Percentiles rank a stretch among this genome's conserved stretches.
Evolutionary conservation across 2,888 invertebrate genomes (phyloP).

Genomic region (Cephalotes varians): DNA sequence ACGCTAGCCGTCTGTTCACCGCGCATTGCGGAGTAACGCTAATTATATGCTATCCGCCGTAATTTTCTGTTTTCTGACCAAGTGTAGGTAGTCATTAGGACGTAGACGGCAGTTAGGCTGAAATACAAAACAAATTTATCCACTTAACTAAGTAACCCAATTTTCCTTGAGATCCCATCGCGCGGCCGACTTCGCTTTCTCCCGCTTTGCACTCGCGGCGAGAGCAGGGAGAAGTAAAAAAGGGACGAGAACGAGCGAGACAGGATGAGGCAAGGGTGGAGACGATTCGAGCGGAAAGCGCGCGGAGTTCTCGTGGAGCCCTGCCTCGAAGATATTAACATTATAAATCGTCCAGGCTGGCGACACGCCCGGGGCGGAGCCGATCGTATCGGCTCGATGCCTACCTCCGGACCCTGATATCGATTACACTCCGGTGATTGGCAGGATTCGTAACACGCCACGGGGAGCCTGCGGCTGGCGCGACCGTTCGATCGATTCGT

Average conservation of each 20-base stretch:
- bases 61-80: conserved; percentile 43
- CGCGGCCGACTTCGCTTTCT: conserved; percentile 2
- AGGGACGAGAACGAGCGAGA: conserved; percentile 18
- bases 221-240: conserved; percentile 21
- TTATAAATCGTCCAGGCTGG: conserved; percentile 84
- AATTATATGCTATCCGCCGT: conserved; percentile 43
- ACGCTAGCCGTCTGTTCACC: conserved; percentile 44
- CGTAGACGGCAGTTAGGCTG: conserved; percentile 29
- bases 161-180: conserved; percentile 31
- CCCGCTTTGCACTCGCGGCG: not conserved
- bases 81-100: conserved; percentile 49
- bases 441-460: conserved; percentile 84
- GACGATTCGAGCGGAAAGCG: conserved; percentile 58
- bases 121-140: conserved; percentile 38
- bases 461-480: conserved; percentile 73
- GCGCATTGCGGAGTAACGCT: conserved; percentile 28
- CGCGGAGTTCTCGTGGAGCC: conserved; percentile 53
- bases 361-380: conserved; percentile 85
- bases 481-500: conserved; percentile 63
- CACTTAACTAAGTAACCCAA: conserved; percentile 49
- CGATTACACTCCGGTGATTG: conserved; percentile 84
- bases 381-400: conserved; percentile 83
- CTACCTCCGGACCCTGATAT: conserved; percentile 81
- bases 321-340: conserved; percentile 82
- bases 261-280: conserved; percentile 27